Percentiles rank a stretch among this genome's conserved stretches.
These are phyloP conservation scores for Pyrrhosoma nymphula DNA, from an alignment of 2,888 invertebrate species.

Conservation along the genomic window DNA sequence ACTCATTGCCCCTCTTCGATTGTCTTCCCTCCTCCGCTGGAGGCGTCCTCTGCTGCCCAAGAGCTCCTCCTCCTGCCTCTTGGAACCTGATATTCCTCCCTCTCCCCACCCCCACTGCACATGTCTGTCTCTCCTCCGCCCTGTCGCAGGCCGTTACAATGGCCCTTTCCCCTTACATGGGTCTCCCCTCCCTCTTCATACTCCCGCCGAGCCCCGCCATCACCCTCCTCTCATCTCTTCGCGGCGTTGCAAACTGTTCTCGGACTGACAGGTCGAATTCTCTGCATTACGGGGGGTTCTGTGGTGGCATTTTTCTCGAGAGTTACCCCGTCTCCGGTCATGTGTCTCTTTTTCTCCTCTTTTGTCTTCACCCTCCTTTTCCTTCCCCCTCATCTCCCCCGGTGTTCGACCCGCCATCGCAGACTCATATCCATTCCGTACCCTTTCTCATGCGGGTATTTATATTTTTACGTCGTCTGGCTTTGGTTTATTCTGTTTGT, in stretches of 20 bases:
- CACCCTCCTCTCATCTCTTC: background rate
- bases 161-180: too few species aligned
- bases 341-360: background rate
- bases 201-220: too few species aligned
- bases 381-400: background rate
- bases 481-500: background rate
- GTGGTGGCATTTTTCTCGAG: background rate
- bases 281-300: background rate
- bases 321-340: background rate
- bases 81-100: background rate
- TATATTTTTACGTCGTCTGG: background rate
- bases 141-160: background rate
- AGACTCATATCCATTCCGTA: background rate
- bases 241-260: background rate
- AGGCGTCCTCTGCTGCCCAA: background rate
- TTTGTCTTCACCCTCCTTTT: background rate
- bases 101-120: background rate
- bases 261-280: constrained; percentile 41
- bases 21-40: background rate
- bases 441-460: background rate
- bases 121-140: background rate
- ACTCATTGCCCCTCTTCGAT: background rate
- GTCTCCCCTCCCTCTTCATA: too few species aligned
- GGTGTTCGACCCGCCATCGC: background rate
- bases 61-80: background rate